These are phyloP conservation scores for Archips crataeganus DNA, from an alignment of 2,888 invertebrate genomes.

Conservation along the genomic window DNA sequence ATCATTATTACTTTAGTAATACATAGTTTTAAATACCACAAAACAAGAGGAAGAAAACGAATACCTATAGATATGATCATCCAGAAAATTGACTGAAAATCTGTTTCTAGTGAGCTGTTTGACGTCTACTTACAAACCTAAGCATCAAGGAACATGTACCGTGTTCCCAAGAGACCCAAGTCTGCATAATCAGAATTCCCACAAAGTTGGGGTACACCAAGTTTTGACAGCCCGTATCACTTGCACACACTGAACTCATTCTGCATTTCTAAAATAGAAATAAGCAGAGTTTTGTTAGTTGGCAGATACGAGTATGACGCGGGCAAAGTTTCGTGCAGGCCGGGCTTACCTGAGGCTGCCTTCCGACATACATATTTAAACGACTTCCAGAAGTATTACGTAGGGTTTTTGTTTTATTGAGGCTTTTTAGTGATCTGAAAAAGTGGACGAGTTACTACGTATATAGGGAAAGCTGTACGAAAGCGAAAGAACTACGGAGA, in stretches of 20 bases:
- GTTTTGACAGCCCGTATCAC: conserved; percentile 67
- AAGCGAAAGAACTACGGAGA: conserved; percentile 1
- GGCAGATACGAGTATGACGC: conserved; percentile 37
- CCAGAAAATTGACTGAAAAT: background rate
- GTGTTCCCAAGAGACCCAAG: conserved; percentile 49
- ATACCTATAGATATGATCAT: background rate
- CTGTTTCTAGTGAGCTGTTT: background rate
- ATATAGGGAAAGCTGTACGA: conserved; percentile 5
- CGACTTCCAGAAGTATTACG: conserved; percentile 38
- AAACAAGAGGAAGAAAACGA: too few species aligned
- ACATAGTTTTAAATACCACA: too few species aligned
- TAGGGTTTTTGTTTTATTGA: conserved; percentile 32
- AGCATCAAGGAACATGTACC: conserved; percentile 16
- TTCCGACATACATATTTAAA: conserved; percentile 42
- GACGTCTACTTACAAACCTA: conserved; percentile 14
- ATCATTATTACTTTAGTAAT: too few species aligned
- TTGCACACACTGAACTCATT: conserved; percentile 66
- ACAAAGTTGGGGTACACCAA: conserved; percentile 56
- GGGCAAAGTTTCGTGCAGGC: conserved; percentile 31
- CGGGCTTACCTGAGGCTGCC: conserved; percentile 39
- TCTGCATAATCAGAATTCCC: conserved; percentile 60
- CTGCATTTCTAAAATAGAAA: conserved; percentile 72
- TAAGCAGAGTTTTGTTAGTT: conserved; percentile 58
- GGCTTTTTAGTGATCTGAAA: conserved; percentile 30
- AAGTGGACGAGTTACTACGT: conserved; percentile 24